Evolutionary conservation across 2,113 vertebrate genomes (phyloP).

Genomic region (Pseudois nayaur): DNA sequence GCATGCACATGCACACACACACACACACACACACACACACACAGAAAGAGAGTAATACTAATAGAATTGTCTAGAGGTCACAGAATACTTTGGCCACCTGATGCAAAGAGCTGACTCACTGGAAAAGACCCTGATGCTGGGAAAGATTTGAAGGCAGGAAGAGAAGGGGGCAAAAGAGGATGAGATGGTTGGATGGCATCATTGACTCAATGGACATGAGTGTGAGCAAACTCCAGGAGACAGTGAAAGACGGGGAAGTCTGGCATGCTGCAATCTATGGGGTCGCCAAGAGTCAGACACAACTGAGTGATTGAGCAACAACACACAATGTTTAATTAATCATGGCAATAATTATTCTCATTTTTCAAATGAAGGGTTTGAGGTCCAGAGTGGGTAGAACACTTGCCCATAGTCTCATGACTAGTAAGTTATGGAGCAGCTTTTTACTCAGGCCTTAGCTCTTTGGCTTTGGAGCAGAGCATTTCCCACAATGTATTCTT

Average conservation of each 20-base stretch:
- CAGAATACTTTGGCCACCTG: background rate
- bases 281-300: background rate
- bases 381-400: background rate
- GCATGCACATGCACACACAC: background rate
- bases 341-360: background rate
- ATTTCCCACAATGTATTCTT: background rate
- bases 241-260: background rate
- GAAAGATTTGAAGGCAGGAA: background rate
- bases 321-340: background rate
- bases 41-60: background rate
- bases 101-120: background rate
- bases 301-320: background rate
- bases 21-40: background rate
- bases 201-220: background rate
- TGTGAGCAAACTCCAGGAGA: background rate
- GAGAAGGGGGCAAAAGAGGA: background rate
- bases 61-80: background rate
- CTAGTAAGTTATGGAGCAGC: background rate
- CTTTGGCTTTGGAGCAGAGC: background rate
- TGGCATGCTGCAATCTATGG: background rate
- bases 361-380: background rate
- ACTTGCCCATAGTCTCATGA: background rate
- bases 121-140: background rate
- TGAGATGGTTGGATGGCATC: background rate
- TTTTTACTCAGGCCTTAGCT: background rate